Evolutionary conservation across 1,140 invertebrate genomes (phyloP).

Genomic region (Cydia pomonella): DNA sequence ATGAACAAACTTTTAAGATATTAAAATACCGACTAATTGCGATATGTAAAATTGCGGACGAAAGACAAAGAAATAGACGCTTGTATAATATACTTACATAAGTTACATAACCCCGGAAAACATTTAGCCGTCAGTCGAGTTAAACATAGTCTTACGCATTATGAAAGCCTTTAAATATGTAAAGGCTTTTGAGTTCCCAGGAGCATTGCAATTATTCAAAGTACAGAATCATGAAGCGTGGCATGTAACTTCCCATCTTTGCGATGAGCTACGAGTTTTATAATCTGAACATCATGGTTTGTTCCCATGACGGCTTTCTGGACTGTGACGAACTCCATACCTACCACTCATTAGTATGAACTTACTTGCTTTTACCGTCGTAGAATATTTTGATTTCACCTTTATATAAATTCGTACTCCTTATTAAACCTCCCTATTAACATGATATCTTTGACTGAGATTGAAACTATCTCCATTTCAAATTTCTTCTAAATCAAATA

Average conservation of each 20-base stretch:
- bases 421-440: neutral
- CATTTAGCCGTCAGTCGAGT: too few relatives aligned
- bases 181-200: conserved; percentile 23
- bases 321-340: conserved; percentile 59
- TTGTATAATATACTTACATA: neutral
- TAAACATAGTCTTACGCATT: neutral
- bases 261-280: conserved; percentile 42
- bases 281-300: conserved; percentile 52
- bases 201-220: conserved; percentile 31
- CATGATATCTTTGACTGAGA: neutral
- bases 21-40: too few relatives aligned
- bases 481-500: too few relatives aligned
- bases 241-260: conserved; percentile 35
- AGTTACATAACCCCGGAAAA: neutral
- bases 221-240: conserved; percentile 50
- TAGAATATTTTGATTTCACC: neutral
- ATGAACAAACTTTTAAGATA: too few relatives aligned
- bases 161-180: neutral
- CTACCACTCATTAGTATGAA: conserved; percentile 39
- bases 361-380: conserved; percentile 38
- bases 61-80: neutral
- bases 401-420: neutral
- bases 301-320: conserved; percentile 71
- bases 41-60: neutral
- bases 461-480: too few relatives aligned